phyloP scores from a whole-genome alignment of 2,888 invertebrate species.

The Cenopis cana region DNA sequence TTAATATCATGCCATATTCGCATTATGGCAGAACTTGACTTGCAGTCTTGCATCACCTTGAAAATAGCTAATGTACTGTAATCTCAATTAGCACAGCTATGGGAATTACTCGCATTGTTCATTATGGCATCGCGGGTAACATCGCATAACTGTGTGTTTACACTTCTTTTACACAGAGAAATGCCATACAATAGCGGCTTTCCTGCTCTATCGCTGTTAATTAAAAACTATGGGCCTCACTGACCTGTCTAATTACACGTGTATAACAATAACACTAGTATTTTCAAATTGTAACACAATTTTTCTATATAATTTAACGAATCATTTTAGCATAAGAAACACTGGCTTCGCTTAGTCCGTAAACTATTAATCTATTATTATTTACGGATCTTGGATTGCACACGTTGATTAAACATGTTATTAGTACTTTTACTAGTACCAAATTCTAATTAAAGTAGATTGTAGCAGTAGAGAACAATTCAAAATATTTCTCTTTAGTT shows the following conservation, averaged over 20 bases:
- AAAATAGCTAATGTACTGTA: slow-evolving; percentile 23
- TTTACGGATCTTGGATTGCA: too few species aligned
- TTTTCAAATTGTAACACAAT: neutral
- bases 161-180: slow-evolving; percentile 24
- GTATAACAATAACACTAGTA: neutral
- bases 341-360: too few species aligned
- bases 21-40: neutral
- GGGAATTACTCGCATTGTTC: slow-evolving; percentile 32
- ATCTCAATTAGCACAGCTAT: slow-evolving; percentile 26
- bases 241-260: neutral
- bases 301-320: too few species aligned
- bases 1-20: neutral
- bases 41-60: slow-evolving; percentile 25
- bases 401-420: too few species aligned
- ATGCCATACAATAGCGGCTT: neutral
- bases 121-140: slow-evolving; percentile 33
- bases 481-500: slow-evolving; percentile 18
- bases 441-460: neutral
- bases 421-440: too few species aligned
- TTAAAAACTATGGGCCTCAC: neutral
- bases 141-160: slow-evolving; percentile 19
- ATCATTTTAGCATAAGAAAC: too few species aligned
- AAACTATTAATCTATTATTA: too few species aligned
- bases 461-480: neutral
- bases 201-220: neutral